phyloP scores from a whole-genome alignment of 37 sponge, comb jelly and placozoan species.

The Spongilla lacustris region DNA sequence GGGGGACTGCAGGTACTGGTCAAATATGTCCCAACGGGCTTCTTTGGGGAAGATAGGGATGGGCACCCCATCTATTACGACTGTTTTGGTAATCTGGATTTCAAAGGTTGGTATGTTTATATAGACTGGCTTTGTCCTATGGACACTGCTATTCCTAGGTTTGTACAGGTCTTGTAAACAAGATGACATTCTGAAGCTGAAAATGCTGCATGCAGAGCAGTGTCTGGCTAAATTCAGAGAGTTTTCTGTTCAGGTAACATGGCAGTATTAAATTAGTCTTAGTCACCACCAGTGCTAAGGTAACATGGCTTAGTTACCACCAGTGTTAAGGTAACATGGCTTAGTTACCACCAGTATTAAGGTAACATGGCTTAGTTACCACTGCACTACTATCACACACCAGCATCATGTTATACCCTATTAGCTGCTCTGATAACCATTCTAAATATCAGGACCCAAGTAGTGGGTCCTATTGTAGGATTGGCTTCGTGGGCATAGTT shows the following conservation, averaged over 20 bases:
- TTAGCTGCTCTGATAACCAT: no score
- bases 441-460: no score
- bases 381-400: no score
- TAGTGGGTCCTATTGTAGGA: no score
- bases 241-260: not conserved
- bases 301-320: no score
- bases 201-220: not conserved
- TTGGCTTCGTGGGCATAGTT: no score
- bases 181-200: not conserved
- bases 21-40: conserved; percentile 50
- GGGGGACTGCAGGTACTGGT: conserved; percentile 13
- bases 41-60: conserved; percentile 71
- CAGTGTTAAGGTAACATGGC: no score
- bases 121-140: not conserved
- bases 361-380: no score
- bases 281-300: no score
- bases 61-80: conserved; percentile 67
- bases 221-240: not conserved
- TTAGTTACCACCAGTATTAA: no score
- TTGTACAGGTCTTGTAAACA: not conserved
- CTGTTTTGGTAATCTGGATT: conserved; percentile 58
- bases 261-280: no score
- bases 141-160: not conserved
- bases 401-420: no score
- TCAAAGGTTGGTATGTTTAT: conserved; percentile 33